Evolutionary conservation across 2,113 vertebrate species (phyloP).

Genomic region (Elephantulus edwardii): DNA sequence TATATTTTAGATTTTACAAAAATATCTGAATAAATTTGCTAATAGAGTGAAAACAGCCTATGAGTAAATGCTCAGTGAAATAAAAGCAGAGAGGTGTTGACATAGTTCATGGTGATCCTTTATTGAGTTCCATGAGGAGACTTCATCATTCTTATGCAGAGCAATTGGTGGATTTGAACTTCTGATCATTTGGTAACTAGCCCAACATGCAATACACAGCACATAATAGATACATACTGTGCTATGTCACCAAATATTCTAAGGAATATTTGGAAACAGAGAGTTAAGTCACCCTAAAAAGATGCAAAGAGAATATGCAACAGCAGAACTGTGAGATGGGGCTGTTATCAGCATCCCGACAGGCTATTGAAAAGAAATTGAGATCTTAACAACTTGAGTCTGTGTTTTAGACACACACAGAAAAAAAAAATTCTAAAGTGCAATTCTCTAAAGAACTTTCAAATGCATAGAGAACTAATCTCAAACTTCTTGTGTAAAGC

Average conservation of each 20-base stretch:
- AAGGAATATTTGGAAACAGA: constrained; percentile 45
- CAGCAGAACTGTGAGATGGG: neutral
- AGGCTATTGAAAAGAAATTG: constrained; percentile 1
- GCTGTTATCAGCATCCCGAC: neutral
- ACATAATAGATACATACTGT: too few relatives aligned
- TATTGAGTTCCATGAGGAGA: too few relatives aligned
- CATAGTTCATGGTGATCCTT: too few relatives aligned
- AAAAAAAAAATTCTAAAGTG: neutral
- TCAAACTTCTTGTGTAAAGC: neutral
- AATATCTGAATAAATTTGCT: constrained; percentile 20
- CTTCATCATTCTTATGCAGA: too few relatives aligned
- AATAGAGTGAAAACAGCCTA: neutral
- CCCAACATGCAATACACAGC: too few relatives aligned
- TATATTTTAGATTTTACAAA: constrained; percentile 53
- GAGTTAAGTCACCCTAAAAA: constrained; percentile 24
- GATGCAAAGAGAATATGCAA: neutral
- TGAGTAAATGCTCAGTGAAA: constrained; percentile 8
- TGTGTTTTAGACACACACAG: constrained; percentile 18
- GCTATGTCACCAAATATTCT: too few relatives aligned
- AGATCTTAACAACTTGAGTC: neutral
- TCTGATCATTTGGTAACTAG: too few relatives aligned
- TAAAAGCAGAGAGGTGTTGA: too few relatives aligned
- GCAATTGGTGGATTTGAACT: too few relatives aligned
- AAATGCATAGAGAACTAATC: neutral
- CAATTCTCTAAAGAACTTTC: neutral